These are phyloP conservation scores for Gymnocypris eckloni DNA, from an alignment of 2,797 vertebrate species.

Conservation along the genomic window DNA sequence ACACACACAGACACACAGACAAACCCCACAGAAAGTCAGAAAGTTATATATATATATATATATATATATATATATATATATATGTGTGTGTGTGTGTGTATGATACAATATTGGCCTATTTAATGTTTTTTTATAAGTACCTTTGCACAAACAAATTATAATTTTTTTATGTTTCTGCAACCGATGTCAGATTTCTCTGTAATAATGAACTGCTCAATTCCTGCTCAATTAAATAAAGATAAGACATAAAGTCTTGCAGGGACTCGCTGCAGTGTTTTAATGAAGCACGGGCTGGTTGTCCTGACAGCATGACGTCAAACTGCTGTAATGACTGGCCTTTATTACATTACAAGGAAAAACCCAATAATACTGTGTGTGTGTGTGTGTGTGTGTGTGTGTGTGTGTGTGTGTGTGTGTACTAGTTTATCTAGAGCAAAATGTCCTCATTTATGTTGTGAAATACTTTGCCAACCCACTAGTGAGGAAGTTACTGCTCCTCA, in stretches of 20 bases:
- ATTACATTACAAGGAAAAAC: slow-evolving; percentile 10
- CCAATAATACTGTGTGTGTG: not conserved
- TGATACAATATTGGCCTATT: too few species aligned
- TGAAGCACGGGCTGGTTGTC: not conserved
- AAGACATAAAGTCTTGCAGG: not conserved
- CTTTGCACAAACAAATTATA: too few species aligned
- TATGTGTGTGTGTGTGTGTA: too few species aligned
- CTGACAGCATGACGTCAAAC: slow-evolving; percentile 7
- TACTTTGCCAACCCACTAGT: not conserved
- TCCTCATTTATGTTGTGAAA: not conserved
- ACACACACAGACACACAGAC: too few species aligned
- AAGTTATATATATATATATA: too few species aligned
- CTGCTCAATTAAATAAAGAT: not conserved
- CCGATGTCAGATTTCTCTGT: not conserved
- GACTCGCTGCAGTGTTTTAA: not conserved
- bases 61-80: too few species aligned
- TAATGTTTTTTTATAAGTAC: too few species aligned
- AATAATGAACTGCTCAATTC: not conserved
- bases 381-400: too few species aligned
- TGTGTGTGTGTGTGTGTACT: not conserved
- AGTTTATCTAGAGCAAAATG: not conserved
- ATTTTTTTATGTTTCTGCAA: not conserved
- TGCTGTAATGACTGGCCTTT: not conserved
- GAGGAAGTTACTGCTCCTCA: not conserved
- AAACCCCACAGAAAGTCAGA: too few species aligned